phyloP scores from a whole-genome alignment of 2,888 invertebrate genomes.

The Dysmachus trigonus region DNA sequence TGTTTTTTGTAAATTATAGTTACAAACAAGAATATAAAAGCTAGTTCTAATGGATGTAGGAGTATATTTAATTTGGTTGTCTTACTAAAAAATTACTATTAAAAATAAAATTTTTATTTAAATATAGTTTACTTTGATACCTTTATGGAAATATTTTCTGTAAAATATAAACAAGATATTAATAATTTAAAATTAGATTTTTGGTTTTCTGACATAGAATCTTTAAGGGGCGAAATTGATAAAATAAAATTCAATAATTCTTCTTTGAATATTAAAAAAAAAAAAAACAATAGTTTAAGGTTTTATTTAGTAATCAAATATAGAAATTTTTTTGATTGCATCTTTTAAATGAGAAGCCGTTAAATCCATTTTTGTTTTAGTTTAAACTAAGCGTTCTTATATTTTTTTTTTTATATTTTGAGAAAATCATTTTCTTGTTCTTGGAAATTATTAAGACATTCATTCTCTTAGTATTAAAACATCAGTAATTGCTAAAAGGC shows the following conservation, averaged over 20 bases:
- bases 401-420: not conserved
- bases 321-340: not conserved
- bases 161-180: too few relatives aligned
- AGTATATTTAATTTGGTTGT: not conserved
- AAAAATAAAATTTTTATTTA: too few relatives aligned
- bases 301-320: not conserved
- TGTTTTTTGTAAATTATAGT: not conserved
- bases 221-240: not conserved
- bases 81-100: too few relatives aligned
- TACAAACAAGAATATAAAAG: not conserved
- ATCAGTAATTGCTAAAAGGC: conserved; percentile 82
- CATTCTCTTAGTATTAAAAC: conserved; percentile 17
- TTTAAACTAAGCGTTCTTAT: not conserved
- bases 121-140: too few relatives aligned
- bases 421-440: not conserved
- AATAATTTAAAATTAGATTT: not conserved
- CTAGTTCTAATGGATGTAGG: too few relatives aligned
- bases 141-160: too few relatives aligned
- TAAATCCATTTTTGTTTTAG: not conserved
- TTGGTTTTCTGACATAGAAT: not conserved
- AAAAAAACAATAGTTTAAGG: not conserved
- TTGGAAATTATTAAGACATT: conserved; percentile 26
- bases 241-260: not conserved
- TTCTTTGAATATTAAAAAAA: not conserved
- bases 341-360: not conserved